Evolutionary conservation across 1,140 invertebrate species (phyloP).

Genomic region (Sarcophaga bullata): DNA sequence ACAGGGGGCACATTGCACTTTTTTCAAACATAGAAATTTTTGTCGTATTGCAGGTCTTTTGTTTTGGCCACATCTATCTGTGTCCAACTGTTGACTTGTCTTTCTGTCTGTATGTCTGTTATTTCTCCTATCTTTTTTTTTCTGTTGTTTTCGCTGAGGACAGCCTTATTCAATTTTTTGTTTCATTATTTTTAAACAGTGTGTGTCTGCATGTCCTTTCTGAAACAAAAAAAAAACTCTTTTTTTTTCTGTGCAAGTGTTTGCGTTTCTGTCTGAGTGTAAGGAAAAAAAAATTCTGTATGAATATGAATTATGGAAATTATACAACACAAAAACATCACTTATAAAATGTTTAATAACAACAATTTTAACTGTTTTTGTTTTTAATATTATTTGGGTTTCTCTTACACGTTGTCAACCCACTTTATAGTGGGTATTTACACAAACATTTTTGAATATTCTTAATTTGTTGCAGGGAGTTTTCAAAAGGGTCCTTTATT

Average conservation of each 20-base stretch:
- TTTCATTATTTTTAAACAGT: neutral
- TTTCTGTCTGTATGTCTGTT: neutral
- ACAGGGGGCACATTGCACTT: neutral
- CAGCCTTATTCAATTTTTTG: neutral
- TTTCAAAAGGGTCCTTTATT: neutral
- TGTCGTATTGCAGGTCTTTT: constrained; percentile 62
- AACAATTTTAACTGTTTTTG: constrained; percentile 3
- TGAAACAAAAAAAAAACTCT: neutral
- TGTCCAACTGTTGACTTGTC: constrained; percentile 10
- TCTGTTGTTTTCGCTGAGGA: neutral
- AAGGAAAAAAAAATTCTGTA: constrained; percentile 51
- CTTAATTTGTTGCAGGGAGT: neutral
- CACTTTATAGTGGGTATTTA: constrained; percentile 13
- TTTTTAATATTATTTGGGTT: constrained; percentile 5
- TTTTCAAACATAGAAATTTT: constrained; percentile 35
- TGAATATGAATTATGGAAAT: constrained; percentile 65
- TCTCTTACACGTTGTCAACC: constrained; percentile 15
- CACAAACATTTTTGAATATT: neutral
- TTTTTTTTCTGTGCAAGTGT: constrained; percentile 2
- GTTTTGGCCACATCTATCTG: constrained; percentile 49
- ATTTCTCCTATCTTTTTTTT: neutral
- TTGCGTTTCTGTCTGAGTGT: neutral
- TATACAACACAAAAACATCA: constrained; percentile 45
- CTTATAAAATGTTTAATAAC: constrained; percentile 27
- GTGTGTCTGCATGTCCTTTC: constrained; percentile 15